Conservation (phyloP, 2,888 invertebrate genomes). For the Muscina levida region DNA sequence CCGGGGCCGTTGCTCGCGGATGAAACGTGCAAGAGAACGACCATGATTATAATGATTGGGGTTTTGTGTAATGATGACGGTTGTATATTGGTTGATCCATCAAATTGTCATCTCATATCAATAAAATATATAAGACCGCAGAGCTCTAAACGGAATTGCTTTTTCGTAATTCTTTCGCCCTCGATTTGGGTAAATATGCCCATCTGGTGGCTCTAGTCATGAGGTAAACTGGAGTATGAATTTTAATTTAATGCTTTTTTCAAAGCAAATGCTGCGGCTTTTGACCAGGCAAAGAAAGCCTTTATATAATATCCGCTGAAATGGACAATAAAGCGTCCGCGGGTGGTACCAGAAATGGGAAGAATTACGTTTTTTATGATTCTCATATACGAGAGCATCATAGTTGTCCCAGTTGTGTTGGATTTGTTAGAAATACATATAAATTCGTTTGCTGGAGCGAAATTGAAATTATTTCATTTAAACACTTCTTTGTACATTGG, state of each 20-base stretch:
- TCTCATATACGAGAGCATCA: slow-evolving; percentile 12
- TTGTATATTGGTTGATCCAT: slow-evolving; percentile 57
- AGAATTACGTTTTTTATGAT: slow-evolving; percentile 14
- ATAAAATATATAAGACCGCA: slow-evolving; percentile 48
- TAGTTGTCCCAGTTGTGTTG: not conserved
- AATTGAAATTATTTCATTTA: slow-evolving; percentile 15
- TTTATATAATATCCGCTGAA: not conserved
- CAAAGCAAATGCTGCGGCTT: too few relatives aligned
- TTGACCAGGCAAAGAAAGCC: not conserved
- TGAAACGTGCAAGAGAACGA: slow-evolving; percentile 29
- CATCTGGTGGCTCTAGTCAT: not conserved
- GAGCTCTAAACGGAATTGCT: not conserved
- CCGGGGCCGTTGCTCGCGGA: not conserved
- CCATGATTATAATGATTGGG: slow-evolving; percentile 62
- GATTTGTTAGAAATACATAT: not conserved
- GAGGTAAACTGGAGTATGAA: slow-evolving; percentile 5
- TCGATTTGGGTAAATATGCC: not conserved
- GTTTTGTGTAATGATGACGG: slow-evolving; percentile 58
- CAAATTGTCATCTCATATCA: slow-evolving; percentile 62
- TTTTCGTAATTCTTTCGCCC: not conserved
- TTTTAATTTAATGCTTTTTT: slow-evolving; percentile 31
- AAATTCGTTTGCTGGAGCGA: slow-evolving; percentile 5
- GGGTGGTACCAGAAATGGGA: not conserved
- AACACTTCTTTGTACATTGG: not conserved
- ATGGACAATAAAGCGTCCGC: slow-evolving; percentile 10